Evolutionary conservation across 2,888 invertebrate genomes (phyloP), one percentile per base, ranked within the genome.

Genomic region (Cancer borealis): DNA sequence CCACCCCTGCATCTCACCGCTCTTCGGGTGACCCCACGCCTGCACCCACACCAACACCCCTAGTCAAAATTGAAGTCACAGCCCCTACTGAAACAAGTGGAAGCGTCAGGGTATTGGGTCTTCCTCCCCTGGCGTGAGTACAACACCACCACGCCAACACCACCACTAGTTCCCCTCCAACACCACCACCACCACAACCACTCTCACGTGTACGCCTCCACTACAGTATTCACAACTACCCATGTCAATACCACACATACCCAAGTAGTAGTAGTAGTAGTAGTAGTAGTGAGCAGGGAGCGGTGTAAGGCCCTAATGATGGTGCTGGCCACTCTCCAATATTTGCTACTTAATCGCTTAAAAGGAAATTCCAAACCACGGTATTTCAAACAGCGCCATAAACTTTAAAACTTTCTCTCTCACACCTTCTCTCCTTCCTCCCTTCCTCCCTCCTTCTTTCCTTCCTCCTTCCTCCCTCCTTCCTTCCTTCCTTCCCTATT

Each of bases 61-160:
- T 92, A 12, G 94, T 95, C 30, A 95, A 94, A 66, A 95, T 95
- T 79, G 93, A 95, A 92, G 93, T 95, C 47, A 94, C 94, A 6
- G 94, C 87, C 3, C 94, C 94, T 4, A 88, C 79, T 88, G 95
- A 46, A 12, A 60, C n/a, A 3, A 88, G 84, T 1, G 94, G 66
- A 45, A 73, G 79, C 26, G 92, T 26, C 39, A 89, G 46, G n/a
- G 94, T 94, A 30, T 49, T 94, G 47, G 94, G 94, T n/a, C 91
- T 94, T 5, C 94, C 94, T 30, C 94, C 94, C 60, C 91, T 91
- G 30, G 94, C 92, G 94, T 94, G 66, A 92, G 94, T 94, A 92
- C 66, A n/a, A 10, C 45, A 47, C 17, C 84, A 54, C 92, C 30
- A 84, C 92, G 39, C 92, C 30, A 84, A 84, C 92, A 30, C n/a